Base-by-base conservation (phyloP, 2,113 vertebrate species). In the Oncorhynchus clarkii region DNA sequence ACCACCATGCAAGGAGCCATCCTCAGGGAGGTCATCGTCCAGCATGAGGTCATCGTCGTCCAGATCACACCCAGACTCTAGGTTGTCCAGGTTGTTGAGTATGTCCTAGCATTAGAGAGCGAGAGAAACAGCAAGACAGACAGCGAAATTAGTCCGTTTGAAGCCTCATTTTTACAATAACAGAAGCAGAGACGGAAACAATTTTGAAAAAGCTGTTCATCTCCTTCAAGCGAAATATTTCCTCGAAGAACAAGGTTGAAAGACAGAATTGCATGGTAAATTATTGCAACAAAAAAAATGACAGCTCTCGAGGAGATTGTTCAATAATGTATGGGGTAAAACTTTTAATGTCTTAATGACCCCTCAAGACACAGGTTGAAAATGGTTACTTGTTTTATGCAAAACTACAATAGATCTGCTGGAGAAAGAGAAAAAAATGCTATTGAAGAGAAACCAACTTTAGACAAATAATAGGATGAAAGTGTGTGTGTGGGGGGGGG, bases 41-140 rank as follows among this genome's bases (percentile, higher is more conserved):
- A 96, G 92, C 95, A 96, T 96, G 84, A 96, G 96, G 79, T 96
- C 96, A 87, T 96, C 95, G 78, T 96, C 96, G 77, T 96, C 96
- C 79, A 96, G 93, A 80, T 96, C 95, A 89, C 96, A 95, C 2
- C 51, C 51, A 18, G 96, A 95, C 80, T 95, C 96, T 78, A 96
- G 90, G 85, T 96, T 96, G 80, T 96, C 95, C 79, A 96, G 92
- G 84, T 96, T 95, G 88, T 96, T 96, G 83, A 96, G 90, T 79
- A 96, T 95, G 90, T 96, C 95, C 96, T 96, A 71, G 18, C 5
- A 59, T 20, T 5, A 69, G 27, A 59, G 24, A 67, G 39, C 34
- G 54, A 29, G 26, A 68, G 69, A 27, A 16, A 26, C 20, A 18
- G 67, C 11, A 31, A 29, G 26, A 68, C 64, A 27, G n/a, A 26